phyloP scores from a whole-genome alignment of 2,888 invertebrate genomes.

The Proisotoma minuta region DNA sequence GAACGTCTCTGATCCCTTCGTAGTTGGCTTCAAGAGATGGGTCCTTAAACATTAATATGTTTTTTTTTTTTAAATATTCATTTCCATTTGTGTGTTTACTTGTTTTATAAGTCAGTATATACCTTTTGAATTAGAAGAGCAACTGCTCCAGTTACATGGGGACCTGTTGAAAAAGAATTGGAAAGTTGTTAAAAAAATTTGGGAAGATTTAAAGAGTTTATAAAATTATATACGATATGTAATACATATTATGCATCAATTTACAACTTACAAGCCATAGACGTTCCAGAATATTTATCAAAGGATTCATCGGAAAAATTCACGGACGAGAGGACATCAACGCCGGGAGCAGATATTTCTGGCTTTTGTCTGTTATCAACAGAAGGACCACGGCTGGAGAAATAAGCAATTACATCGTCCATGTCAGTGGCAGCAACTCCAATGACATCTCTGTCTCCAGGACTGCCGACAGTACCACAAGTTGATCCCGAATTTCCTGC shows the following conservation, averaged over 20 bases:
- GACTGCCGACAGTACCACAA: slow-evolving; percentile 6
- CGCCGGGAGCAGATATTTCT: slow-evolving; percentile 24
- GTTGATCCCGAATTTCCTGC: slow-evolving; percentile 1
- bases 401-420: slow-evolving; percentile 10
- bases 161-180: no score
- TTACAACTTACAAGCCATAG: slow-evolving; percentile 25
- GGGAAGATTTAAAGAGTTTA: no score
- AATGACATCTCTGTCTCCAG: slow-evolving; percentile 18
- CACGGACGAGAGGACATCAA: slow-evolving; percentile 9
- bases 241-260: no score
- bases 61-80: no score
- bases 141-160: slow-evolving; percentile 22
- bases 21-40: slow-evolving; percentile 8
- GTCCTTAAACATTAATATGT: no score
- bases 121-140: slow-evolving; percentile 18
- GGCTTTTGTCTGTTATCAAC: slow-evolving; percentile 16
- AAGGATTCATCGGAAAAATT: slow-evolving; percentile 6
- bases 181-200: no score
- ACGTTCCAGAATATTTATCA: slow-evolving; percentile 12
- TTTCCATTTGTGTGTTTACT: no score
- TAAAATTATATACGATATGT: no score
- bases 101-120: no score
- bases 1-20: background rate
- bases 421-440: slow-evolving; percentile 21
- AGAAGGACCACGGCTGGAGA: slow-evolving; percentile 22